Conservation (phyloP, 2,113 vertebrate species). For the Tachuris rubrigastra region DNA sequence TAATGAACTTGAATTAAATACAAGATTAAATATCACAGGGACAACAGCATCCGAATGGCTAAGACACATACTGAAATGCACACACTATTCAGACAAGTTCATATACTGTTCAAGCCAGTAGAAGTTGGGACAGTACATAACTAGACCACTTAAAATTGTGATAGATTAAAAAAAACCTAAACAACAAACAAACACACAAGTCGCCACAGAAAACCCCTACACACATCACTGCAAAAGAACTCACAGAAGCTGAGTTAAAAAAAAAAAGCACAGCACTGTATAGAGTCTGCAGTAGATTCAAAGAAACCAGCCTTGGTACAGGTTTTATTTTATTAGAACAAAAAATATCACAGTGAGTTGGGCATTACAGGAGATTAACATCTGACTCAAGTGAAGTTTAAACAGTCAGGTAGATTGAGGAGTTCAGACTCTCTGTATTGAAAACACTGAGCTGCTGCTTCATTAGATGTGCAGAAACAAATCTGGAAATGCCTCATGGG, state of each 20-base stretch:
- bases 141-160: neutral
- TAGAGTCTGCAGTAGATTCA: neutral
- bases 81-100: neutral
- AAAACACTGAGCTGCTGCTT: neutral
- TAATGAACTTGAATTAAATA: neutral
- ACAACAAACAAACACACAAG: neutral
- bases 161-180: neutral
- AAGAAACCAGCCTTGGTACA: neutral
- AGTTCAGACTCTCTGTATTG: neutral
- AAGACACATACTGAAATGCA: neutral
- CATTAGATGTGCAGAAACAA: neutral
- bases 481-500: neutral
- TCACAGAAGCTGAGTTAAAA: neutral
- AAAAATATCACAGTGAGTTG: neutral
- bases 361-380: neutral
- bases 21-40: neutral
- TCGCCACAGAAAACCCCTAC: neutral
- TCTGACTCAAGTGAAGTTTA: neutral
- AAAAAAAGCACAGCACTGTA: neutral
- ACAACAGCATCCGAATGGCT: neutral
- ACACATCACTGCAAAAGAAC: neutral
- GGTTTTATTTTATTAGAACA: neutral
- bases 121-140: neutral
- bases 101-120: neutral
- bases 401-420: neutral